Conservation (phyloP, 2,888 invertebrate genomes). For the Xanthia togata region DNA sequence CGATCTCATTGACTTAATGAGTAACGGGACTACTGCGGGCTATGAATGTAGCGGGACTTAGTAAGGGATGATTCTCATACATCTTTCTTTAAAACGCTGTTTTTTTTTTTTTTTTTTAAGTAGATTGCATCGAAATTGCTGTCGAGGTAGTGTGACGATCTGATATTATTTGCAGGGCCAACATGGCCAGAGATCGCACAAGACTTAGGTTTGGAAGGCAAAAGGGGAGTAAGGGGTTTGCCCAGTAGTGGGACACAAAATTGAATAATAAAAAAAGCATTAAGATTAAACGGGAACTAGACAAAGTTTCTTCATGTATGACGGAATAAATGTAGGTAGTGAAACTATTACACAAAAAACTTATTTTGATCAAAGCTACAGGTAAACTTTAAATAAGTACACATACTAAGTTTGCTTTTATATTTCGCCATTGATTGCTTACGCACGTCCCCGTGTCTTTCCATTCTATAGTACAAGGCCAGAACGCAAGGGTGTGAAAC, state of each 20-base stretch:
- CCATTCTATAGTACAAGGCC: no score
- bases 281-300: no score
- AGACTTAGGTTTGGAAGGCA: no score
- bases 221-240: no score
- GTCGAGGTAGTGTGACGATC: no score
- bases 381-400: not conserved
- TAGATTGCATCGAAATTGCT: no score
- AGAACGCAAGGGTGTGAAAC: no score
- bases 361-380: not conserved
- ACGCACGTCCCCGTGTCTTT: no score
- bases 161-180: no score
- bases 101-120: not conserved
- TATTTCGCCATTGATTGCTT: not conserved
- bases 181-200: no score
- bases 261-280: not conserved
- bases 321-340: not conserved
- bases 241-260: no score
- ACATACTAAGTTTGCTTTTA: not conserved
- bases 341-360: not conserved
- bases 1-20: constrained; percentile 59
- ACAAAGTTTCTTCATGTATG: not conserved
- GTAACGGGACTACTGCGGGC: constrained; percentile 16
- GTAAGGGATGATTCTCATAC: not conserved
- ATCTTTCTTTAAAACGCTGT: not conserved
- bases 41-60: constrained; percentile 6